These are phyloP conservation scores for Bombus superbus DNA, from an alignment of 1,140 invertebrate genomes.

Conservation along the genomic window DNA sequence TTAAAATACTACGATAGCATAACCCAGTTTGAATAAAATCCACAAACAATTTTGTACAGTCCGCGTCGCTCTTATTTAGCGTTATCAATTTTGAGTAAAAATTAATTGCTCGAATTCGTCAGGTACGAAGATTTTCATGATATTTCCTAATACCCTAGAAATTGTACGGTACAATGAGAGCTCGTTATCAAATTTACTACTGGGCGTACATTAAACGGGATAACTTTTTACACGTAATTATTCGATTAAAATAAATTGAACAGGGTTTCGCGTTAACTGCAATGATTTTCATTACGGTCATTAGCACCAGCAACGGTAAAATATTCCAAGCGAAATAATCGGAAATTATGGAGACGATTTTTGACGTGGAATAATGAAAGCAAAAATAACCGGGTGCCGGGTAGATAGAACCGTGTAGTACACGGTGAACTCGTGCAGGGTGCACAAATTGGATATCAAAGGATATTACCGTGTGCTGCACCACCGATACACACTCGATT, in stretches of 20 bases:
- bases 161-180: background rate
- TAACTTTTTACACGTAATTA: background rate
- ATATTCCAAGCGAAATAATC: constrained; percentile 23
- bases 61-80: too few relatives aligned
- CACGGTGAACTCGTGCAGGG: constrained; percentile 57
- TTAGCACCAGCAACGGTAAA: background rate
- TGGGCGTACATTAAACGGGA: background rate
- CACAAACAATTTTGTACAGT: too few relatives aligned
- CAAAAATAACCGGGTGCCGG: constrained; percentile 57
- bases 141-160: background rate
- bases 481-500: constrained; percentile 79
- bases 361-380: constrained; percentile 4
- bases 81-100: too few relatives aligned
- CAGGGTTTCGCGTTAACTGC: background rate
- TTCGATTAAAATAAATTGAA: constrained; percentile 4
- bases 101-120: too few relatives aligned
- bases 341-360: constrained; percentile 44
- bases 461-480: constrained; percentile 75
- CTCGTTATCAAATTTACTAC: background rate
- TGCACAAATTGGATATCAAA: constrained; percentile 82
- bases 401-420: constrained; percentile 56
- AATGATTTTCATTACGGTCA: constrained; percentile 14
- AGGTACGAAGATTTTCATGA: background rate
- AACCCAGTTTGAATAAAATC: too few relatives aligned
- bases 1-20: too few relatives aligned